Percentiles rank a stretch among this genome's conserved stretches.
Evolutionary conservation across 2,113 vertebrate species (phyloP).

Genomic region (Lophius piscatorius): DNA sequence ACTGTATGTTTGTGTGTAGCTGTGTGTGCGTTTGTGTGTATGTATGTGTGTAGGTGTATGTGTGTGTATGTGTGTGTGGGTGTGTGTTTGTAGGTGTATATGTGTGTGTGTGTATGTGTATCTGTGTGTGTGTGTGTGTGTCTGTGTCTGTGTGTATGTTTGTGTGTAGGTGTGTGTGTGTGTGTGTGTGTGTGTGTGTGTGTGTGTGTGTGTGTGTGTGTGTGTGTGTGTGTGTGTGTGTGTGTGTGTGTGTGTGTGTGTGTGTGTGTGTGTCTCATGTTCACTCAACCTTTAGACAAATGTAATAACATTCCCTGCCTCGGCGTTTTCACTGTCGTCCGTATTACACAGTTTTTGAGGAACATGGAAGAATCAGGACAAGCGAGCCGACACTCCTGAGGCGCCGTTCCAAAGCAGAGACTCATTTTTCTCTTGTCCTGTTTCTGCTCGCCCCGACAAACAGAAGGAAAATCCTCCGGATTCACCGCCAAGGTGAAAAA

Average conservation of each 20-base stretch:
- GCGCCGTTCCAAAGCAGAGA: slow-evolving; percentile 44
- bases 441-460: slow-evolving; percentile 52
- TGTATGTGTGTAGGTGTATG: no score
- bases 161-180: no score
- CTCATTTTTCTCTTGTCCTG: slow-evolving; percentile 51
- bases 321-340: slow-evolving; percentile 40
- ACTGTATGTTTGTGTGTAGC: no score
- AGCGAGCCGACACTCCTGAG: slow-evolving; percentile 42
- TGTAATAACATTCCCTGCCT: slow-evolving; percentile 45
- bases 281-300: slow-evolving; percentile 57
- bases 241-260: slow-evolving; percentile 25
- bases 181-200: no score
- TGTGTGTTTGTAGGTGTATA: no score
- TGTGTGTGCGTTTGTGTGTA: no score
- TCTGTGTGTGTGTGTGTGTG: no score
- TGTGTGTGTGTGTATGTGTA: no score
- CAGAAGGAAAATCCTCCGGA: slow-evolving; percentile 53
- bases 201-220: not conserved
- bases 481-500: slow-evolving; percentile 33
- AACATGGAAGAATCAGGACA: slow-evolving; percentile 52
- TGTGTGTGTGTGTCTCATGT: slow-evolving; percentile 41
- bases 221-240: slow-evolving; percentile 10
- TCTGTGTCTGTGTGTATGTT: no score
- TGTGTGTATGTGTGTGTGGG: no score
- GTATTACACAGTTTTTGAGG: slow-evolving; percentile 52